Evolutionary conservation across 2,797 vertebrate genomes (phyloP).

Genomic region (Cossypha heuglini): DNA sequence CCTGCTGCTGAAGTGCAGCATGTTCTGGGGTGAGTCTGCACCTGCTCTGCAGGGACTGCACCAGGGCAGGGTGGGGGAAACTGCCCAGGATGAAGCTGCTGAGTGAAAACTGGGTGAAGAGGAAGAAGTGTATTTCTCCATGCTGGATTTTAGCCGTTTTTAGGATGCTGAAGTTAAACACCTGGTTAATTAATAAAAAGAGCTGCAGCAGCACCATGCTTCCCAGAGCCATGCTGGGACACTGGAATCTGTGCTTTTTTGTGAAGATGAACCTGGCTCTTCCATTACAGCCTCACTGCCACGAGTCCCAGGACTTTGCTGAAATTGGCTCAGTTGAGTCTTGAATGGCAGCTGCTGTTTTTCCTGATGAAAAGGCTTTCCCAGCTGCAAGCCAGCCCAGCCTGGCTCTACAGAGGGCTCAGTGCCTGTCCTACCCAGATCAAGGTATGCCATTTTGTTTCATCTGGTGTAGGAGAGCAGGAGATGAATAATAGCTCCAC

Average conservation of each 20-base stretch:
- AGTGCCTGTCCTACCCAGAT: accelerated
- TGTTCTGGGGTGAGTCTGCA: not conserved
- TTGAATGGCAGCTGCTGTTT: not conserved
- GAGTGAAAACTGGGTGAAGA: not conserved
- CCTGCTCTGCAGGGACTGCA: not conserved
- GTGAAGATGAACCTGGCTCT: not conserved
- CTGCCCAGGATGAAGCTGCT: not conserved
- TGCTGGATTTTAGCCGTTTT: not conserved
- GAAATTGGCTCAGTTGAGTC: not conserved
- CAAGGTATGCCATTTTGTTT: not conserved
- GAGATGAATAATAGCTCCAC: accelerated
- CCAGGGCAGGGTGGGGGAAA: accelerated
- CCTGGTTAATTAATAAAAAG: not conserved
- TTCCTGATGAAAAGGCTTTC: not conserved
- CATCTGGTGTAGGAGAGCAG: not conserved
- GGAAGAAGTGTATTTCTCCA: not conserved
- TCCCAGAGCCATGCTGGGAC: not conserved
- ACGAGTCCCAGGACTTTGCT: not conserved
- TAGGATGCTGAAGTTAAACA: not conserved
- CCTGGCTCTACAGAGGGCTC: not conserved
- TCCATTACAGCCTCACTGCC: not conserved
- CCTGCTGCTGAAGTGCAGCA: not conserved
- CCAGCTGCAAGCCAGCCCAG: not conserved
- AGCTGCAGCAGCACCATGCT: not conserved
- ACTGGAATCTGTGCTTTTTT: not conserved